A percentile compares a stretch with the other conserved stretches of the same genome.
Evolutionary conservation across 2,797 vertebrate genomes (phyloP).

Genomic region (Fringilla coelebs): DNA sequence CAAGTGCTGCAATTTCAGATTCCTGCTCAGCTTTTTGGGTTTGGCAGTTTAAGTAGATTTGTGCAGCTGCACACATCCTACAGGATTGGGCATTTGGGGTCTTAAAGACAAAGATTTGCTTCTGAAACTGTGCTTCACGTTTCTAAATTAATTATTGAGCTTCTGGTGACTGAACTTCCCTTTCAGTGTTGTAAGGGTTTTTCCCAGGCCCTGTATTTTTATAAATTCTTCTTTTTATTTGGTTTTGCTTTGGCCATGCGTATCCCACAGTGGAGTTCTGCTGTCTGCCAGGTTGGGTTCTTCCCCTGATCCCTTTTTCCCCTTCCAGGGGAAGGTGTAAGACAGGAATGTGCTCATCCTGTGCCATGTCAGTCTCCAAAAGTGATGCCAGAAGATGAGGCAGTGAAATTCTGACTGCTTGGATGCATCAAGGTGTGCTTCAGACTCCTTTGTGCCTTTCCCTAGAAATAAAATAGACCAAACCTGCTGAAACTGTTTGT

Average conservation of each 20-base stretch:
- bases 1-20: not conserved
- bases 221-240: not conserved
- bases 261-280: fast-evolving
- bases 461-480: not conserved
- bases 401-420: not conserved
- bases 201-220: not conserved
- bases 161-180: not conserved
- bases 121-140: not conserved
- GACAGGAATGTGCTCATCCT: not conserved
- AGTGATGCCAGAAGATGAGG: not conserved
- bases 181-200: not conserved
- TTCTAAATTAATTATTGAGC: not conserved
- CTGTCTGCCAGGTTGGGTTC: not conserved
- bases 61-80: not conserved
- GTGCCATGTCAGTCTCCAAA: not conserved
- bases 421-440: not conserved
- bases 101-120: not conserved
- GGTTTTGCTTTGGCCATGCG: not conserved
- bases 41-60: not conserved
- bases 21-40: not conserved
- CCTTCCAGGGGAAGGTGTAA: not conserved
- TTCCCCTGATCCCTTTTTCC: not conserved
- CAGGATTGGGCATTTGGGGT: not conserved
- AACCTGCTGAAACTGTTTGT: not conserved
- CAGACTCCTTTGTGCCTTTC: not conserved